These are phyloP conservation scores for Pecten maximus DNA, from an alignment of 2,888 invertebrate genomes.

Conservation along the genomic window DNA sequence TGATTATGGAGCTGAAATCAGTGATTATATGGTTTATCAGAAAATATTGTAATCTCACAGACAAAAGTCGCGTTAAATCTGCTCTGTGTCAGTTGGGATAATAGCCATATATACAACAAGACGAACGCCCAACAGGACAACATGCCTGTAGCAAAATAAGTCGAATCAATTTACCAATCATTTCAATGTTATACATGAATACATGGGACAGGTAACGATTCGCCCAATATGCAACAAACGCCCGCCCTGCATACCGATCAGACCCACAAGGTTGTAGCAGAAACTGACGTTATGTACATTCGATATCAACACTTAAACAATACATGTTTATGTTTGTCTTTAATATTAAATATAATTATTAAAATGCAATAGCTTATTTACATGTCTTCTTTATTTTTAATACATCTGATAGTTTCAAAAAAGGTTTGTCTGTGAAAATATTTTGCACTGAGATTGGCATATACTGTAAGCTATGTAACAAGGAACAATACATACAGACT, in stretches of 20 bases:
- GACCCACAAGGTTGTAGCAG: background rate
- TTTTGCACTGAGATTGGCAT: no score
- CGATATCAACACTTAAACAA: no score
- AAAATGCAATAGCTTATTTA: no score
- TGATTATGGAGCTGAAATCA: constrained; percentile 26
- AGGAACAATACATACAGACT: no score
- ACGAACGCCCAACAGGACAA: background rate
- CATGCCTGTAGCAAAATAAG: constrained; percentile 20
- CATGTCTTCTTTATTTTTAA: no score
- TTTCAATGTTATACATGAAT: background rate
- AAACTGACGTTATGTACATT: no score
- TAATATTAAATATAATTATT: no score
- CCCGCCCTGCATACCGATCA: background rate
- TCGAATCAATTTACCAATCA: constrained; percentile 15
- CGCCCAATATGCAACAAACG: background rate
- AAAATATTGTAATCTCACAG: background rate
- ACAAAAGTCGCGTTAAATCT: background rate
- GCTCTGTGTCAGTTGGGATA: background rate
- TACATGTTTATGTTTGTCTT: no score
- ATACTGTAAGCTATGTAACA: no score
- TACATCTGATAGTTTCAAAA: no score
- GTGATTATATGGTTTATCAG: constrained; percentile 35
- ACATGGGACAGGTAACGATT: background rate
- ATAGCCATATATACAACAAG: constrained; percentile 18
- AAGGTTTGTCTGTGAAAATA: no score